Base-by-base conservation (phyloP, 2,113 vertebrate species). In the Ceyx margarethae region DNA sequence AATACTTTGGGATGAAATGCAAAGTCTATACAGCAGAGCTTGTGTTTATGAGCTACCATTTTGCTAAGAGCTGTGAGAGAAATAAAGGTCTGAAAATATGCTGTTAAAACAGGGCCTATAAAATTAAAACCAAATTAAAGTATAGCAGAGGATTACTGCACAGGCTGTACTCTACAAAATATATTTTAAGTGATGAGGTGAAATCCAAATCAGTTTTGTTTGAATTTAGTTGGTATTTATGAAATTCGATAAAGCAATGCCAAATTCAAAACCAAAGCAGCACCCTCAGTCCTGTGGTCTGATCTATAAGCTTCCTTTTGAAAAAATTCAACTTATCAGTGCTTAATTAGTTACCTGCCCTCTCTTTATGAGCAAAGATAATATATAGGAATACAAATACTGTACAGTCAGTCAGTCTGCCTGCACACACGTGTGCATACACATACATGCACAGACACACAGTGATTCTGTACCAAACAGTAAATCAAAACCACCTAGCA, bases 1-100 rank as follows among this genome's bases (percentile, higher is more conserved):
- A 98, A 98, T 98, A 98, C 98, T 98, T 98, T 98, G 98, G 98
- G 98, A 98, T 99, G 98, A 99, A 99, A 99, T 98, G 98, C 98
- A 98, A 98, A 99, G 98, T 99, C 98, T 98, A 98, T 98, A 98
- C 98, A 98, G 98, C 98, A 98, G 98, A 98, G 98, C 98, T 98
- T 98, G 97, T 98, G 98, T 99, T 99, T 99, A 99, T 98, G 98
- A 98, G 98, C 98, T 98, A 97, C 98, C 97, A 98, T 98, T 98
- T 98, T 98, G 98, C 97, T 98, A 98, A 98, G 98, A 98, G 98
- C 98, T 98, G 97, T 98, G 98, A 98, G 98, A 97, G 98, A 98
- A 98, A 98, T 98, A 98, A 98, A 98, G 98, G 98, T 98, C 98
- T 98, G 97, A 97, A 97, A 98, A 98, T 97, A 98, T 96, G 98